Evolutionary conservation across 2,113 vertebrate species (phyloP).

Genomic region (Hydrolagus affinis): DNA sequence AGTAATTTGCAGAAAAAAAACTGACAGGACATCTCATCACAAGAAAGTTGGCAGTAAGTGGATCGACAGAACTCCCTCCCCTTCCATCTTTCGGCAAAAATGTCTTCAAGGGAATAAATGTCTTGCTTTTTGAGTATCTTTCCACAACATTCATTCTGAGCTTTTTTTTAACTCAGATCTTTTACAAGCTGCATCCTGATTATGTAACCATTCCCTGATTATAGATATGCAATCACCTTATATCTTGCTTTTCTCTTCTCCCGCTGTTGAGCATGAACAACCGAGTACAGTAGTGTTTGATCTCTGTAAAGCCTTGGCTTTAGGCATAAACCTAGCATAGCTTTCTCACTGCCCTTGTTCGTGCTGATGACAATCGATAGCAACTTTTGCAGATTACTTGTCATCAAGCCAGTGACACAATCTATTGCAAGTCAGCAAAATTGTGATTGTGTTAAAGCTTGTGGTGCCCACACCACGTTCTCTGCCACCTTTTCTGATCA

Average conservation of each 20-base stretch:
- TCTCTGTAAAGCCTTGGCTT: background rate
- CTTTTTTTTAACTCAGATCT: background rate
- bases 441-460: constrained; percentile 2
- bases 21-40: constrained; percentile 1
- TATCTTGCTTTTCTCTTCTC: constrained; percentile 2
- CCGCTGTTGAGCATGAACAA: background rate
- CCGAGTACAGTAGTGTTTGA: background rate
- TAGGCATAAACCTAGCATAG: background rate
- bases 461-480: background rate
- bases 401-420: background rate
- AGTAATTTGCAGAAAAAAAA: background rate
- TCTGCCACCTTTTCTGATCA: background rate
- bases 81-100: constrained; percentile 1
- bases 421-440: background rate
- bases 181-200: constrained; percentile 10
- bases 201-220: constrained; percentile 10
- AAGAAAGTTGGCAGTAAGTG: background rate
- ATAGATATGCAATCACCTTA: constrained; percentile 14
- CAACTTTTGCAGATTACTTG: constrained; percentile 15
- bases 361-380: background rate
- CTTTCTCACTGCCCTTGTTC: background rate
- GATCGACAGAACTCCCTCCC: background rate
- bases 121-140: background rate
- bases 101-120: constrained; percentile 11
- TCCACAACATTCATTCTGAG: background rate